Percentiles rank a stretch among this genome's conserved stretches.
These are phyloP conservation scores for Drosophila seguyi DNA, from an alignment of 1,140 invertebrate genomes.

Conservation along the genomic window DNA sequence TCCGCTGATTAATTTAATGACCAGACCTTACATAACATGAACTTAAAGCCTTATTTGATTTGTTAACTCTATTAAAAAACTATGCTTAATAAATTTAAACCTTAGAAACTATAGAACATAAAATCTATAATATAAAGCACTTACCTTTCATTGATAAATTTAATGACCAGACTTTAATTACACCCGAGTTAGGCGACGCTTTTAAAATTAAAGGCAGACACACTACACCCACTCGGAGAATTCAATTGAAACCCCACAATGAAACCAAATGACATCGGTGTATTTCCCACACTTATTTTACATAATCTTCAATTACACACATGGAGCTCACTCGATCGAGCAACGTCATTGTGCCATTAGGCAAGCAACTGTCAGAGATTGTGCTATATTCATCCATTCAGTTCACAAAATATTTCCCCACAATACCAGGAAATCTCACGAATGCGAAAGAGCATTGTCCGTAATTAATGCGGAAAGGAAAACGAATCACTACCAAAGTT, in stretches of 20 bases:
- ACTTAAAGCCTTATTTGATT: no score
- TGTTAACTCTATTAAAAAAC: no score
- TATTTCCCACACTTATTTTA: slow-evolving; percentile 32
- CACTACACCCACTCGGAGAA: slow-evolving; percentile 8
- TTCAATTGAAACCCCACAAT: slow-evolving; percentile 18
- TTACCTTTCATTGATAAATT: background rate
- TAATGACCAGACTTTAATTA: background rate
- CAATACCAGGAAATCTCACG: slow-evolving; percentile 68
- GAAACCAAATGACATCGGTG: slow-evolving; percentile 10
- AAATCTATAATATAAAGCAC: background rate
- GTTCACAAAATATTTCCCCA: slow-evolving; percentile 32
- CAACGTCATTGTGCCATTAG: slow-evolving; percentile 61
- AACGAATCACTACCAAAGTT: slow-evolving; percentile 17
- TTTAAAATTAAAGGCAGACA: background rate
- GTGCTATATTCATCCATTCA: slow-evolving; percentile 9
- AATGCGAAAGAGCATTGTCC: slow-evolving; percentile 15
- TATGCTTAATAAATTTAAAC: background rate
- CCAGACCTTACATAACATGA: no score
- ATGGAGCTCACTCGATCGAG: slow-evolving; percentile 22
- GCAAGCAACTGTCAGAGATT: slow-evolving; percentile 40
- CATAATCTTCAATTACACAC: slow-evolving; percentile 37
- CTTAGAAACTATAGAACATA: background rate
- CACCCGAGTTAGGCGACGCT: background rate
- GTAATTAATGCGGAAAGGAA: slow-evolving; percentile 9
- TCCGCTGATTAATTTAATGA: background rate